Conservation (phyloP, 2,113 vertebrate species). For the Macrotis lagotis region DNA sequence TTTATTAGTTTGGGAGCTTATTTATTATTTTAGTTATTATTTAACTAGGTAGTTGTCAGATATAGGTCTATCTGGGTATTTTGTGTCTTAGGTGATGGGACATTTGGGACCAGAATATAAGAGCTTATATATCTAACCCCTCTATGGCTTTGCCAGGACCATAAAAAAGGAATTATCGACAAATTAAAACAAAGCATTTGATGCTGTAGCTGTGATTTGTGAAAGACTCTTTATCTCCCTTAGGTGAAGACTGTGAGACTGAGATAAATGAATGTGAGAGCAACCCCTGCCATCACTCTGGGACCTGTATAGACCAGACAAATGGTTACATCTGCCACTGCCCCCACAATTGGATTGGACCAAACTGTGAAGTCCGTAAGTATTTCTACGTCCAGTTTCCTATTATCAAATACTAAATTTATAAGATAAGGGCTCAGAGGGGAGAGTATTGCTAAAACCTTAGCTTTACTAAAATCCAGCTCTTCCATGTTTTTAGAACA, state of each 20-base stretch:
- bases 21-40: not conserved
- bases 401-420: not conserved
- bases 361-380: conserved; percentile 98
- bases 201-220: not conserved
- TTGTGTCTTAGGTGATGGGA: not conserved
- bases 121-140: not conserved
- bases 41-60: not conserved
- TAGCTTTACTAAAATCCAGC: not conserved
- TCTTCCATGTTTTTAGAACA: not conserved
- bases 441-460: not conserved
- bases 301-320: conserved; percentile 95
- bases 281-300: conserved; percentile 94
- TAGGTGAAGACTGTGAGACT: conserved; percentile 94
- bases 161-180: not conserved
- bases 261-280: conserved; percentile 96
- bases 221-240: conserved; percentile 1
- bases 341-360: conserved; percentile 95
- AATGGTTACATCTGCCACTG: conserved; percentile 95
- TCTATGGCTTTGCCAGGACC: not conserved
- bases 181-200: not conserved
- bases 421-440: not conserved
- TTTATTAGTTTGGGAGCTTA: not conserved
- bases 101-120: not conserved
- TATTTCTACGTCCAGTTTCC: conserved; percentile 55
- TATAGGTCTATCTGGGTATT: not conserved